Evolutionary conservation across 1,140 invertebrate species (phyloP), one percentile per base, ranked within the genome.

Genomic region (Rhagoletis pomonella): DNA sequence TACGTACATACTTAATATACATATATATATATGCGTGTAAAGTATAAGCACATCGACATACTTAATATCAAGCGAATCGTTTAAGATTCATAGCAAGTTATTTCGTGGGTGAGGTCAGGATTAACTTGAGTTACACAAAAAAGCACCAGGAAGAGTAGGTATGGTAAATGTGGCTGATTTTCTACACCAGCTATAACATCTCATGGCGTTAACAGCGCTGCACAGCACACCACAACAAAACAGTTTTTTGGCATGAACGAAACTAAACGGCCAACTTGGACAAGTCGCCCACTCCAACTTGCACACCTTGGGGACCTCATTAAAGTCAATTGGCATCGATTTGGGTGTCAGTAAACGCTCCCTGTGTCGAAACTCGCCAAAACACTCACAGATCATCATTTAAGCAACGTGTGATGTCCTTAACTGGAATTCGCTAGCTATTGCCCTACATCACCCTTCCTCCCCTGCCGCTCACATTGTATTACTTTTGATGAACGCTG

Each of bases 271-370:
- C 55, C 73, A 81, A 81, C 73, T 47, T 81, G 73, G 47, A 81
- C 73, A 81, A 81, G 50, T 81, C n/a, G 73, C 73, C 47, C 73
- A 55, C 73, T 47, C 4, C 73, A 44, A 55, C 47, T 2, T n/a
- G 19, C 73, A 81, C 59, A 85, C 84, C 84, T 85, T 62, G 59
- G 84, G 29, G 86, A 69, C 58, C 47, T 65, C 65, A 86, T 86
- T 86, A 86, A 86, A 86, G 62, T 86, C 86, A 86, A 86, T 86
- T 86, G 86, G 86, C 86, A 86, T 86, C 86, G 86, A 86, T 86
- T 86, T 86, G 86, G 86, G 29, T 55, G 86, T 62, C 42, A 69
- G 62, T 86, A 85, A 62, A 59, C 9, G 84, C 39, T 59, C 58
- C 84, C 84, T 85, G 59, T 42, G 19, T 50, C 55, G n/a, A 85